Evolutionary conservation across 2,797 vertebrate species (phyloP), one percentile per base, ranked within the genome.

Genomic region (Dallia pectoralis): DNA sequence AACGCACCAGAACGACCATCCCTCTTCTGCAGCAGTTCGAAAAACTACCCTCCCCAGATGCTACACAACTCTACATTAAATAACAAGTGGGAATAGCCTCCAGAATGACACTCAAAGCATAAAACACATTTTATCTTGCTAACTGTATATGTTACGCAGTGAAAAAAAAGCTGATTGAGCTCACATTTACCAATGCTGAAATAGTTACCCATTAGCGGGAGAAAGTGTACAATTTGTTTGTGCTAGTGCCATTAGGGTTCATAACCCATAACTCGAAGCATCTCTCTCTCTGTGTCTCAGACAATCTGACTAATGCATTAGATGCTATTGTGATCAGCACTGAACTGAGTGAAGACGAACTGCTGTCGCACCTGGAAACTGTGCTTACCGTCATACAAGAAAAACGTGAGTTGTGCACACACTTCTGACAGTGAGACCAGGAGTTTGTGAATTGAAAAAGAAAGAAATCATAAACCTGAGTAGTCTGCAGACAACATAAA

Each of bases 301-400:
- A 93, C 18, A 85, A 87, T 72, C 77, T 94, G 72, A 90, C 87
- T 80, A 79, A 87, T 32, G 91, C 92, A 0, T 71, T 94, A 53
- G 90, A 89, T 0, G 78, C 91, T 2, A 92, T 94, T 84, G 85
- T 91, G 67, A 91, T 94, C 61, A 92, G 91, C 27, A 70, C 92
- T 72, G 92, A 93, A 40, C 87, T 90, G 72, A 85, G 89, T 0
- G 92, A 91, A 64, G 84, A 90, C 1, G 94, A 93, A 75, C 88
- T 94, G 0, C 86, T 81, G 70, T 91, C 92, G 1, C 91, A 94
- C 16, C 82, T 94, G 82, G 89, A 91, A 78, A 93, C 89, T 0
- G 83, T 94, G 67, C 79, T 94, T 67, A 75, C 59, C 53, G 81
- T 74, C 79, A 89, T 93, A 0, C 81, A 81, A 71, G 89, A 92